Percentiles rank a stretch among this genome's conserved stretches.
Conservation (phyloP, 2,888 invertebrate species). For the Chydorus sphaericus region DNA sequence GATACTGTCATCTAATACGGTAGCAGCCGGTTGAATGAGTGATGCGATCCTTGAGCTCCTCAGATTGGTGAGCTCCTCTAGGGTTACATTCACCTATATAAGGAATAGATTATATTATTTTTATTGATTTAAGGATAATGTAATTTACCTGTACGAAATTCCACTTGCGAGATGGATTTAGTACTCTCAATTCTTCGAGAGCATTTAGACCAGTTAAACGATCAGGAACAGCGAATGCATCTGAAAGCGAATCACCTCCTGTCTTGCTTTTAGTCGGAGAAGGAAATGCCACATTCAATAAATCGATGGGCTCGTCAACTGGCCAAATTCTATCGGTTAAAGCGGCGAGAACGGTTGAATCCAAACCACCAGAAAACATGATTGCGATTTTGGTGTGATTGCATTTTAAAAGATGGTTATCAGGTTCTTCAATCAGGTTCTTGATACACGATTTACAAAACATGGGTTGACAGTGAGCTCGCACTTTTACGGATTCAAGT, state of each 20-base stretch:
- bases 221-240: conserved; percentile 53
- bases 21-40: conserved; percentile 68
- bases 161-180: conserved; percentile 65
- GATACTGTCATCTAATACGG: conserved; percentile 87
- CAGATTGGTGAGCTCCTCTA: conserved; percentile 43
- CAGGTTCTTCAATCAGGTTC: conserved; percentile 11
- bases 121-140: conserved; percentile 1
- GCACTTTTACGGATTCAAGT: conserved; percentile 22
- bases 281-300: conserved; percentile 87
- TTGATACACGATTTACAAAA: conserved; percentile 24
- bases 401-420: too few relatives aligned
- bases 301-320: conserved; percentile 56
- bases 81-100: conserved; percentile 45
- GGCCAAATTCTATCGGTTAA: conserved; percentile 56
- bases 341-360: conserved; percentile 79
- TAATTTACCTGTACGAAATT: conserved; percentile 52
- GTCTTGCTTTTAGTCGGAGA: conserved; percentile 39
- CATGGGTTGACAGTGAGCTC: conserved; percentile 23
- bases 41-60: conserved; percentile 48
- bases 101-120: not conserved
- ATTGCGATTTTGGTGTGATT: conserved; percentile 55
- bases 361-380: conserved; percentile 90
- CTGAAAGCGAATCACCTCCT: conserved; percentile 12
- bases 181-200: conserved; percentile 44
- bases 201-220: conserved; percentile 60